Evolutionary conservation across 2,113 vertebrate genomes (phyloP).

Genomic region (Redunca redunca): DNA sequence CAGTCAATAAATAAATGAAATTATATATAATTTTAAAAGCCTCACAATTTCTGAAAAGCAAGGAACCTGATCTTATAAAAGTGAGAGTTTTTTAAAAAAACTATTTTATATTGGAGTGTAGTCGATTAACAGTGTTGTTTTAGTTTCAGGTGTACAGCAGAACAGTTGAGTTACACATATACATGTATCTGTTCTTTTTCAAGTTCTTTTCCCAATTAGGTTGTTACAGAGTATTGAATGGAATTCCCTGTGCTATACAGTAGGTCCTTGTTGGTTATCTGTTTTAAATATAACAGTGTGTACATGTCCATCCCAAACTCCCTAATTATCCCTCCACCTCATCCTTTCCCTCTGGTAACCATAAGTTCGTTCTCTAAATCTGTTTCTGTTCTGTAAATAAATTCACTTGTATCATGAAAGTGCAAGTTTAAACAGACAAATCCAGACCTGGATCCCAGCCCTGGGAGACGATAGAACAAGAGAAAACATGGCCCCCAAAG

Average conservation of each 20-base stretch:
- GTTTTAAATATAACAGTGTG: background rate
- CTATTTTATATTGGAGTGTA: background rate
- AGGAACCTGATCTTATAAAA: constrained; percentile 33
- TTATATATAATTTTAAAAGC: background rate
- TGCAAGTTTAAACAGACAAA: constrained; percentile 18
- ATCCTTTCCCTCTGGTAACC: background rate
- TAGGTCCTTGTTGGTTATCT: background rate
- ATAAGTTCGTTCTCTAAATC: background rate
- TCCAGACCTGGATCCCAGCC: background rate
- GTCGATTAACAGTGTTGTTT: background rate
- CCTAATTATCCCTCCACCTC: background rate
- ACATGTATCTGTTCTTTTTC: background rate
- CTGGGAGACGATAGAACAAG: background rate
- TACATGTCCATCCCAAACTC: background rate
- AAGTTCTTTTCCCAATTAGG: background rate
- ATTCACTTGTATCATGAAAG: background rate
- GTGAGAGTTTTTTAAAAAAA: background rate
- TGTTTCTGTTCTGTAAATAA: background rate
- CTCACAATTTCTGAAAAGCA: background rate
- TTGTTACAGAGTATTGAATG: background rate
- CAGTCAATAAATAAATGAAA: background rate
- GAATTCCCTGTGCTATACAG: background rate
- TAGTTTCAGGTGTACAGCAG: background rate
- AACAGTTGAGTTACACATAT: background rate
- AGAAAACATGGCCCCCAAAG: background rate